Conservation (phyloP, 2,113 vertebrate species). For the Megaleporinus macrocephalus region DNA sequence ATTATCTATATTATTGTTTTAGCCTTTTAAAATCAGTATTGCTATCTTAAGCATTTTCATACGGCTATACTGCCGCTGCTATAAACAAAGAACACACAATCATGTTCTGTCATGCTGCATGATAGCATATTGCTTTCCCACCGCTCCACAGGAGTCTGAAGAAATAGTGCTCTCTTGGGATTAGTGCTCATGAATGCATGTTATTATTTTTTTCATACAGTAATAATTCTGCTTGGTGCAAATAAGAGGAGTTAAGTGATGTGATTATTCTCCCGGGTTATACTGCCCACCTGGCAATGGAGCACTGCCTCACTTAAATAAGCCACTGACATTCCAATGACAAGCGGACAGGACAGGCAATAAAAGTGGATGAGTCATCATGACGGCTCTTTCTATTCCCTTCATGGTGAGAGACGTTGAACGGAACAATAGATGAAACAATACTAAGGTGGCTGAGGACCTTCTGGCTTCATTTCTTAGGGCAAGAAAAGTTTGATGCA, state of each 20-base stretch:
- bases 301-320: background rate
- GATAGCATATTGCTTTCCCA: background rate
- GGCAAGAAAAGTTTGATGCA: background rate
- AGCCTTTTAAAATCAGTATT: no score
- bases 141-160: background rate
- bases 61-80: no score
- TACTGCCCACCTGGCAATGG: background rate
- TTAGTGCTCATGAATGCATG: background rate
- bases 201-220: background rate
- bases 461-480: background rate
- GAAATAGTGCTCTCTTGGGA: background rate
- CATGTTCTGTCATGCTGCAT: background rate
- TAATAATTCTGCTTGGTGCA: constrained; percentile 1
- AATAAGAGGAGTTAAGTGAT: background rate
- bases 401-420: background rate
- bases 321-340: background rate
- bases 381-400: background rate
- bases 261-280: background rate
- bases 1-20: no score
- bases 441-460: background rate
- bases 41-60: no score
- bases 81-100: background rate
- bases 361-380: constrained; percentile 9
- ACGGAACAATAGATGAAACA: background rate
- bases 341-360: background rate